Evolutionary conservation across 2,797 vertebrate species (phyloP).

Genomic region (Danio aesculapii): DNA sequence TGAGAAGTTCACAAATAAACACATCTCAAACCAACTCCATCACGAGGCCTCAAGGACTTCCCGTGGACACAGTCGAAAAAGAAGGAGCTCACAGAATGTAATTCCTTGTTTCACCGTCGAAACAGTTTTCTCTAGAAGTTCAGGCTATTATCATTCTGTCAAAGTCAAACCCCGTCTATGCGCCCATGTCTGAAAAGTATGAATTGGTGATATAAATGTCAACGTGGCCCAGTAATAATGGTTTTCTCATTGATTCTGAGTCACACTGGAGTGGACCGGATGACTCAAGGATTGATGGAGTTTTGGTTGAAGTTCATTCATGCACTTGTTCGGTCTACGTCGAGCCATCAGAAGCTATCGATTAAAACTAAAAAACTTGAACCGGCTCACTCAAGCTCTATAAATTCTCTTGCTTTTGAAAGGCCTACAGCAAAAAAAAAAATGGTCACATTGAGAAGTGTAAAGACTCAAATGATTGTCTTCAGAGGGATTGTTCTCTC

Average conservation of each 20-base stretch:
- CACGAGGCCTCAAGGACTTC: conserved; percentile 11
- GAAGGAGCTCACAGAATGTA: not conserved
- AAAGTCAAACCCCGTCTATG: conserved; percentile 6
- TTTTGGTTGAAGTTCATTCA: conserved; percentile 55
- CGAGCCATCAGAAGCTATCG: conserved; percentile 77
- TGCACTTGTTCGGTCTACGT: conserved; percentile 64
- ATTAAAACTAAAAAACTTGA: conserved; percentile 66
- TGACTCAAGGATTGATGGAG: conserved; percentile 48
- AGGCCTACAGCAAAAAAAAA: conserved; percentile 19
- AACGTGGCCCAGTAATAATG: conserved; percentile 23
- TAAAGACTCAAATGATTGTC: conserved; percentile 47
- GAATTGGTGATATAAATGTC: conserved; percentile 33
- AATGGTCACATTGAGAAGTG: conserved; percentile 17
- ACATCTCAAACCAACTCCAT: conserved; percentile 66
- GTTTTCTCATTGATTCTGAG: conserved; percentile 35
- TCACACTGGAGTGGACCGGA: conserved; percentile 3
- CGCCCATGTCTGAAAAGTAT: conserved; percentile 12
- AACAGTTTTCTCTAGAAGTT: not conserved
- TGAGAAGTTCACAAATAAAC: conserved; percentile 72
- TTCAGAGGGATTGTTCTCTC: conserved; percentile 41
- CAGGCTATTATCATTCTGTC: conserved; percentile 9
- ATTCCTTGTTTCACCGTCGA: not conserved
- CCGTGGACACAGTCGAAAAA: conserved; percentile 4
- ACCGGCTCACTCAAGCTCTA: conserved; percentile 57
- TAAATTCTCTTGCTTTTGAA: conserved; percentile 50